phyloP scores from a whole-genome alignment of 2,888 invertebrate genomes.

The Hemithea aestivaria region DNA sequence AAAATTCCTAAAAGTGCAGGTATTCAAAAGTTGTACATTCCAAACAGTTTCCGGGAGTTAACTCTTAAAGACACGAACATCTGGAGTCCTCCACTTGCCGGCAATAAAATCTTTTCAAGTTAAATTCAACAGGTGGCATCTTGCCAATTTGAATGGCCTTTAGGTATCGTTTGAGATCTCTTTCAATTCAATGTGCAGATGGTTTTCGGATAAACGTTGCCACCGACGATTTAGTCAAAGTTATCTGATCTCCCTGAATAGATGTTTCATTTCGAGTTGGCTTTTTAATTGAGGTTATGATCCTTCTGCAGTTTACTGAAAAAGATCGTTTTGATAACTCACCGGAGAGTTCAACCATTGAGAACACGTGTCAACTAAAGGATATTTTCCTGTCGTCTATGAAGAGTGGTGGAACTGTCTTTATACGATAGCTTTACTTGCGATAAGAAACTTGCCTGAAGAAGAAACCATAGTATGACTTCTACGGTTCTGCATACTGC shows the following conservation, averaged over 20 bases:
- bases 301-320: no score
- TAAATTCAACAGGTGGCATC: conserved; percentile 68
- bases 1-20: conserved; percentile 38
- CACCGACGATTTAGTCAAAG: conserved; percentile 21
- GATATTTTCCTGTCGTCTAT: no score
- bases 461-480: no score
- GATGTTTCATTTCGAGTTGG: conserved; percentile 11
- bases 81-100: conserved; percentile 54
- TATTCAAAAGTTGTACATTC: conserved; percentile 46
- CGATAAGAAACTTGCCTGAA: no score
- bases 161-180: conserved; percentile 34
- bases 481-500: no score
- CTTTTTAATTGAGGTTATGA: conserved; percentile 9
- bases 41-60: conserved; percentile 40
- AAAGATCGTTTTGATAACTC: no score
- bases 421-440: no score
- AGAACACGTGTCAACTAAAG: no score
- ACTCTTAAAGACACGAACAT: conserved; percentile 41
- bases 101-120: conserved; percentile 67
- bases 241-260: conserved; percentile 23
- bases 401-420: no score
- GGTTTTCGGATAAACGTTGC: conserved; percentile 17
- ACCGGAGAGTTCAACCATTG: no score
- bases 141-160: conserved; percentile 65
- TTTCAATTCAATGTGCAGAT: conserved; percentile 30